Conservation (phyloP, 1,140 invertebrate species). For the Brachionus manjavacas region DNA sequence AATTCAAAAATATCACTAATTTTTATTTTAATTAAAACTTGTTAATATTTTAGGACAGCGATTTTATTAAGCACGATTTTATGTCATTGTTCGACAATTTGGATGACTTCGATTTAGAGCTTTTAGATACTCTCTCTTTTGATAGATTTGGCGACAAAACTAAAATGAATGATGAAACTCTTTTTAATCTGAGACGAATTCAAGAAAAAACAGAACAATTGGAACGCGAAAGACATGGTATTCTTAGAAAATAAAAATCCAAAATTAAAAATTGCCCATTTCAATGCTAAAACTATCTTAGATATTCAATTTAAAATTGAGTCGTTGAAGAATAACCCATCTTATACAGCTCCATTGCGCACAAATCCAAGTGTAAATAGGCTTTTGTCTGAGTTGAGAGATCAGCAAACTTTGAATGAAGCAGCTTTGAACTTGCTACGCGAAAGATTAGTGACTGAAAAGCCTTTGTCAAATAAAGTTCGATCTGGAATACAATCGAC, state of each 20-base stretch:
- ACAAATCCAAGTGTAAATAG: background rate
- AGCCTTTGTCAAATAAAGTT: background rate
- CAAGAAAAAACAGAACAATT: conserved; percentile 35
- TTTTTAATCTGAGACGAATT: conserved; percentile 10
- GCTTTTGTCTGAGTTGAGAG: conserved; percentile 11
- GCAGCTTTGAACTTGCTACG: conserved; percentile 14
- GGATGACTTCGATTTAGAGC: conserved; percentile 16
- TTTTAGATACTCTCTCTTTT: background rate
- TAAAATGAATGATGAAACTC: conserved; percentile 36
- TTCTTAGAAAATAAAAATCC: background rate
- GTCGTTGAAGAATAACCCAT: conserved; percentile 13
- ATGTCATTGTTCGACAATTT: conserved; percentile 28
- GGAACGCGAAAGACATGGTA: conserved; percentile 9
- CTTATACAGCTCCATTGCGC: background rate
- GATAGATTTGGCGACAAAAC: background rate
- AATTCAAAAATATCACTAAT: background rate
- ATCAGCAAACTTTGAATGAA: conserved; percentile 37
- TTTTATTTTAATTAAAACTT: background rate
- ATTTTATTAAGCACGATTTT: conserved; percentile 34
- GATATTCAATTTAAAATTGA: conserved; percentile 37
- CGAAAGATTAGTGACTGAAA: background rate
- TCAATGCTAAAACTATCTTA: background rate
- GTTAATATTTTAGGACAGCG: background rate
- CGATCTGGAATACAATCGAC: background rate
- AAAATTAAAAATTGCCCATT: no score